Evolutionary conservation across 1,140 invertebrate genomes (phyloP).

Genomic region (Atta texana): DNA sequence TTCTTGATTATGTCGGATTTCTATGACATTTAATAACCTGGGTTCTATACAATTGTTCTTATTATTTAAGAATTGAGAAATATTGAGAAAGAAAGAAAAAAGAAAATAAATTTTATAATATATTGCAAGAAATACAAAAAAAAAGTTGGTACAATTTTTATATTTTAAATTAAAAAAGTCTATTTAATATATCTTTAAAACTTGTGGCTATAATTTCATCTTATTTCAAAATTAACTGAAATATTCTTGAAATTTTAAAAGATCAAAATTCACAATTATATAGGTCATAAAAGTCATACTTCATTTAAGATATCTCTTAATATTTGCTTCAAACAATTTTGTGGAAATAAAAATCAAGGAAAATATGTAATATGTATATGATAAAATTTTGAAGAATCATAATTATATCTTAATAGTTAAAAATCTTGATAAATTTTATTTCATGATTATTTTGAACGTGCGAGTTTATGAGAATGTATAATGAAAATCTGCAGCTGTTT

Average conservation of each 20-base stretch:
- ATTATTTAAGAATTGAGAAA: constrained; percentile 9
- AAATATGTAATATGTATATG: neutral
- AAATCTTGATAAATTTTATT: neutral
- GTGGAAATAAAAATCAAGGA: neutral
- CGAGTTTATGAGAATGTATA: neutral
- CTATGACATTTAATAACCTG: neutral
- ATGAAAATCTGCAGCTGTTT: constrained; percentile 8
- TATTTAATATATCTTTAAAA: neutral
- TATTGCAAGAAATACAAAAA: neutral
- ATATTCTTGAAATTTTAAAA: constrained; percentile 4
- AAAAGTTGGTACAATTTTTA: neutral
- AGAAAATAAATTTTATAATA: neutral
- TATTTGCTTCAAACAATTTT: neutral
- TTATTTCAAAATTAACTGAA: neutral
- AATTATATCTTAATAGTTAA: neutral
- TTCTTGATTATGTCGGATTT: constrained; percentile 9
- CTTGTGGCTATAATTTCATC: neutral
- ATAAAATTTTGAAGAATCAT: neutral
- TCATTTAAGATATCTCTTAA: neutral
- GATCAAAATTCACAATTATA: constrained; percentile 9
- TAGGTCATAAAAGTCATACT: neutral
- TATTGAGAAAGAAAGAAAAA: neutral
- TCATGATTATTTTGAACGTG: neutral
- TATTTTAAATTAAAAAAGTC: neutral
- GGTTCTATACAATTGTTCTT: neutral